Base-by-base conservation (phyloP, 2,113 vertebrate genomes). In the Camarhynchus parvulus region DNA sequence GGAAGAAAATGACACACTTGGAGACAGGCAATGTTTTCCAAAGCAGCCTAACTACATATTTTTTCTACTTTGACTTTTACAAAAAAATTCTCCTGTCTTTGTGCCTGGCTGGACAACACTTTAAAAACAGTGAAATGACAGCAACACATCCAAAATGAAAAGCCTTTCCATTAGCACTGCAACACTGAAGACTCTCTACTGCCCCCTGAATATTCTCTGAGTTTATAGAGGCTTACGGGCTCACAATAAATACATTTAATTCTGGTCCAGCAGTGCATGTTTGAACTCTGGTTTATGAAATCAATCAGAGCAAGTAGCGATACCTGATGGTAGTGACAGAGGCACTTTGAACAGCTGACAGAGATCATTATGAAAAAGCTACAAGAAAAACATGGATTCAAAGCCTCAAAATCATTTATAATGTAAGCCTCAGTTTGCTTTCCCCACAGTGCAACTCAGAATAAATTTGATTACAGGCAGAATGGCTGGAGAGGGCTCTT, bases 281-380 rank as follows among this genome's bases (percentile, higher is more conserved):
- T 94, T 25, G 84, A 84, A 46, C 79, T 55, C 59, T 66, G 47
- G 42, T 52, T 92, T 69, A 69, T 85, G 56, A 64, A 95, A 87
- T 56, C 74, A 58, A 28, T 61, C 70, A 62, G 75, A 83, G 30
- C 58, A 92, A 91, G 89, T 22, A 56, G 62, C 15, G 9, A 76
- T 95, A 97, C 95, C 96, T 95, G 88, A 91, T 94, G 94, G 90
- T 62, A 95, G 94, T 78, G 85, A 91, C 95, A 96, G 58, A 94
- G 63, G 21, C 37, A 24, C 79, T 95, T 86, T 59, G 83, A 87
- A 81, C 81, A 72, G 66, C 82, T 92, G 87, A 63, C 72, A 88
- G 84, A 85, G 42, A 59, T 76, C 42, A 31, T 89, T 88, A 77
- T 58, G n/a, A 83, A 93, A 91, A 85, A 83, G 10, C 35, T 73